Base-by-base conservation (phyloP, 2,888 invertebrate genomes). In the Zonitis immaculata region DNA sequence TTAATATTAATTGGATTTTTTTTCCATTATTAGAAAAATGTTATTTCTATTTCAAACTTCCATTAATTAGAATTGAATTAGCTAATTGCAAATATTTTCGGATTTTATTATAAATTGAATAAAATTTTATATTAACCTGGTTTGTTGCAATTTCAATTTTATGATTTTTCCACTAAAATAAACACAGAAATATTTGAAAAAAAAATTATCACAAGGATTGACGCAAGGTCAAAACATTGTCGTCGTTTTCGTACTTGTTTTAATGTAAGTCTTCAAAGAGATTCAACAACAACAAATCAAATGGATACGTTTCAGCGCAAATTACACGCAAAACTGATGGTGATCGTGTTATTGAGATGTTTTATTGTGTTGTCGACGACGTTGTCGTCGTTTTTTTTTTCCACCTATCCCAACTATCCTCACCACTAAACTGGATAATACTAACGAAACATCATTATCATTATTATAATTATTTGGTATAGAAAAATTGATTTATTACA, bases 281-380 rank as follows among this genome's bases (percentile, higher is more conserved):
- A 30, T 30, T 30, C n/a, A 30, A 32, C 32, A 32, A 14, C 32
- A 32, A 32, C 9, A 35, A 32, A 32, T 32, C 32, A 32, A 6
- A 35, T 5, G 9, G 35, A 35, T 18, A 35, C 47, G 59, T 57
- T 56, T 49, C 59, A 53, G 53, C 56, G 59, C 55, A 55, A 59
- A 56, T 39, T 46, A 56, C 54, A 54, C 61, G 59, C 58, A 51
- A 57, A 57, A 61, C 61, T 59, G 57, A 27, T 18, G 35, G 35
- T 16, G 35, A 35, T 35, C 35, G 35, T 35, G 35, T 35, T 35
- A 16, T 35, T 35, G 35, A 35, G 9, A 18, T 35, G 35, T 35
- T 35, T 35, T 25, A 28, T 27, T 44, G 8, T 3, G 44, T 9
- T 27, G 28, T 25, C 44, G 26, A 12, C 26, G 44, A n/a, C 27